Conservation (phyloP, 1,140 invertebrate genomes). For the Lethocerus indicus region DNA sequence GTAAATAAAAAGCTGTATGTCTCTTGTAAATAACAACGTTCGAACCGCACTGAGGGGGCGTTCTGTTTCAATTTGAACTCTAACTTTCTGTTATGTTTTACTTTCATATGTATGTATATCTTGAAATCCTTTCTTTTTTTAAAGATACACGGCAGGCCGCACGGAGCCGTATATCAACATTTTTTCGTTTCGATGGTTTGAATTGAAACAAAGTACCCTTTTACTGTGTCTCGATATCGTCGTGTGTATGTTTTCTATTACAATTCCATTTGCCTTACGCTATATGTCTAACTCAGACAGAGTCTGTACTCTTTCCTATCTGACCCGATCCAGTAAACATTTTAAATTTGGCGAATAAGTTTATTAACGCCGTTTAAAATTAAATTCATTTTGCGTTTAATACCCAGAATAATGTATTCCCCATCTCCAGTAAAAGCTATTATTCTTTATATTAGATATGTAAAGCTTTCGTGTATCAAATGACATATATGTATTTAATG, state of each 20-base stretch:
- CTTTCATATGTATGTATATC: neutral
- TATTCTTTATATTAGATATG: too few species aligned
- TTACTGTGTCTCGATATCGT: conserved; percentile 11
- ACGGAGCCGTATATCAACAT: too few species aligned
- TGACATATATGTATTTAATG: too few species aligned
- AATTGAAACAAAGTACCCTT: conserved; percentile 8
- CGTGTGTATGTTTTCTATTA: conserved; percentile 12
- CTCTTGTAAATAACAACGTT: conserved; percentile 6
- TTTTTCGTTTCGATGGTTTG: neutral
- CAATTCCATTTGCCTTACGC: conserved; percentile 1
- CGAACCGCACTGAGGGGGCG: conserved; percentile 1
- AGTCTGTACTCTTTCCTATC: conserved; percentile 10
- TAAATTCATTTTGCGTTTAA: too few species aligned
- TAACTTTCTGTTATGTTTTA: neutral
- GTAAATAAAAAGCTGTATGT: conserved; percentile 7
- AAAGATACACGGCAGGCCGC: too few species aligned
- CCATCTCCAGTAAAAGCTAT: too few species aligned
- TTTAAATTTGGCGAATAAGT: too few species aligned
- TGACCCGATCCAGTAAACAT: conserved; percentile 1
- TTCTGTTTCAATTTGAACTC: neutral
- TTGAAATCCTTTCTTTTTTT: neutral
- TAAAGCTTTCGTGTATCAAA: too few species aligned
- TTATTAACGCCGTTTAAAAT: too few species aligned
- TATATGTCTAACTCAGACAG: conserved; percentile 4
- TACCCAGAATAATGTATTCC: too few species aligned